Percentiles rank a stretch among this genome's conserved stretches.
Conservation (phyloP, 1,140 invertebrate species). For the Parasteatoda tepidariorum region DNA sequence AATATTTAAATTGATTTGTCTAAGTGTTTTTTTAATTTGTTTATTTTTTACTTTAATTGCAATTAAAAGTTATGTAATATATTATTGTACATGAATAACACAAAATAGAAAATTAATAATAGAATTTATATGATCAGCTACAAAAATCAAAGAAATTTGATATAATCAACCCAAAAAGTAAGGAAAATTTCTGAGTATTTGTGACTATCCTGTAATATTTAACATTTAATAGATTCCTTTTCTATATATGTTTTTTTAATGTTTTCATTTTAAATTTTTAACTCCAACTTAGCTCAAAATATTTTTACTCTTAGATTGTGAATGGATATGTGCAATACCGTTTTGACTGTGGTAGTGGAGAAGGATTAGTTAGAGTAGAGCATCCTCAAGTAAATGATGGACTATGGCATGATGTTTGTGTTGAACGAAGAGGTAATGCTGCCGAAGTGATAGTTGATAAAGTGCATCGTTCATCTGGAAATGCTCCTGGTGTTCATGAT, state of each 20-base stretch:
- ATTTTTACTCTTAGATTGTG: constrained; percentile 71
- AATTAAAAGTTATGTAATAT: too few species aligned
- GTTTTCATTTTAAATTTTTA: neutral
- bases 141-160: too few species aligned
- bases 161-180: too few species aligned
- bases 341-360: constrained; percentile 90
- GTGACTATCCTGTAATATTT: too few species aligned
- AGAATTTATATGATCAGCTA: too few species aligned
- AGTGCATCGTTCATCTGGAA: constrained; percentile 81
- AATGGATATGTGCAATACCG: constrained; percentile 87
- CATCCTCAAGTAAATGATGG: constrained; percentile 84
- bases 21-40: too few species aligned
- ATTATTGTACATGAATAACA: too few species aligned
- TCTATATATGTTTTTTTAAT: neutral
- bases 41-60: too few species aligned
- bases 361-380: constrained; percentile 82
- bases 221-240: too few species aligned
- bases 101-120: too few species aligned
- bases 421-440: constrained; percentile 83
- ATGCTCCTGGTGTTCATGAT: constrained; percentile 83
- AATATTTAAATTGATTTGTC: too few species aligned
- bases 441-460: constrained; percentile 84
- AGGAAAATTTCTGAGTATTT: too few species aligned
- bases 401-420: constrained; percentile 86
- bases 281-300: constrained; percentile 19